A percentile compares a stretch with the other conserved stretches of the same genome.
These are phyloP conservation scores for Aspidapion aeneum DNA, from an alignment of 2,888 invertebrate species.

Conservation along the genomic window DNA sequence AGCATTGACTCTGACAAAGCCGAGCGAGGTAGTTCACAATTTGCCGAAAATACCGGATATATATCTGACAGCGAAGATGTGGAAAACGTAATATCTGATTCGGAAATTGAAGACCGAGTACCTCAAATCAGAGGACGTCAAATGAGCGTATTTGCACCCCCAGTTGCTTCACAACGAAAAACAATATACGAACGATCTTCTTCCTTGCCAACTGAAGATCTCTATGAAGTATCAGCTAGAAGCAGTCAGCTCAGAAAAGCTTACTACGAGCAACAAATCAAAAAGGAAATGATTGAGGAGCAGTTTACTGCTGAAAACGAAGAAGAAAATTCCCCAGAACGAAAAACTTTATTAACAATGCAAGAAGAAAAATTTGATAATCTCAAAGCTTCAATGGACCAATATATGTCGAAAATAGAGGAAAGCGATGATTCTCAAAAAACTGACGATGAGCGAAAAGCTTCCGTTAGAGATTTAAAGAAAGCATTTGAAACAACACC, in stretches of 20 bases:
- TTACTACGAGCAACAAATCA: conserved; percentile 59
- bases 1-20: conserved; percentile 46
- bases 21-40: conserved; percentile 35
- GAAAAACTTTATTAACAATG: conserved; percentile 42
- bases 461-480: conserved; percentile 29
- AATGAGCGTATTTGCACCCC: conserved; percentile 47
- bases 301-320: conserved; percentile 50
- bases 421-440: conserved; percentile 9
- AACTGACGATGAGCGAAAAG: conserved; percentile 5
- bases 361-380: conserved; percentile 31
- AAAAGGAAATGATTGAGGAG: conserved; percentile 56
- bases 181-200: conserved; percentile 50
- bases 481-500: conserved; percentile 25
- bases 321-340: conserved; percentile 49
- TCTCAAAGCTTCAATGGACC: conserved; percentile 26
- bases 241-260: conserved; percentile 55
- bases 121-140: conserved; percentile 47
- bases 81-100: conserved; percentile 47
- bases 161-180: conserved; percentile 40
- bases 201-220: conserved; percentile 50
- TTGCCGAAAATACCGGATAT: conserved; percentile 45
- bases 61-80: conserved; percentile 48
- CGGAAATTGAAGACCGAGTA: conserved; percentile 47
- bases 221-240: conserved; percentile 53
- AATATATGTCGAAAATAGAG: conserved; percentile 27